These are phyloP conservation scores for Gymnosoma rotundatum DNA, from an alignment of 2,888 invertebrate species.

Conservation along the genomic window DNA sequence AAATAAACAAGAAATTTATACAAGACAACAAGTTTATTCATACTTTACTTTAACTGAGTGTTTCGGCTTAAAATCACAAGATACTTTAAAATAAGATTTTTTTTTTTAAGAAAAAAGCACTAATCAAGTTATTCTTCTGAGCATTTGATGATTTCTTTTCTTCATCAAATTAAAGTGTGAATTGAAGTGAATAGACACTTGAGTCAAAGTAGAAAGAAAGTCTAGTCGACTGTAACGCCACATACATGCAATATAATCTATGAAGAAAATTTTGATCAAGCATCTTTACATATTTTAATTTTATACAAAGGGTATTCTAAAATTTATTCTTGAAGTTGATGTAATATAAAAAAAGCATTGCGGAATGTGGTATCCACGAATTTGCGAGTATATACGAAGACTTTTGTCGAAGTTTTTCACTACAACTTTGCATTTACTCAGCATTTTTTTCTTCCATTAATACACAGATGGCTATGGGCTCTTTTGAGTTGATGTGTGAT, in stretches of 20 bases:
- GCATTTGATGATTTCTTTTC: slow-evolving; percentile 47
- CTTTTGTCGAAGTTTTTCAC: too few relatives aligned
- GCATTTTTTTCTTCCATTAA: too few relatives aligned
- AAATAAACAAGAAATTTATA: slow-evolving; percentile 52
- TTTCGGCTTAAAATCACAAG: slow-evolving; percentile 18
- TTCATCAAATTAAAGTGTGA: slow-evolving; percentile 58
- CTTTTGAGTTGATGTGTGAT: too few relatives aligned
- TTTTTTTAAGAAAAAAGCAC: background rate
- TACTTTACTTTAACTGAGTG: slow-evolving; percentile 1
- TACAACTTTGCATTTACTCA: too few relatives aligned
- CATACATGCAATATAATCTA: background rate
- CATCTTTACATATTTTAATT: too few relatives aligned
- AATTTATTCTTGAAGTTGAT: too few relatives aligned
- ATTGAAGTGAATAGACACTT: slow-evolving; percentile 10
- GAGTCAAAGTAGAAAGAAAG: background rate
- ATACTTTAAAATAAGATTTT: slow-evolving; percentile 15
- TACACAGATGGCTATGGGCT: too few relatives aligned
- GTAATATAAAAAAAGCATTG: too few relatives aligned
- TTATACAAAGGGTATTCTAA: too few relatives aligned
- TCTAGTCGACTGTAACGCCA: background rate
- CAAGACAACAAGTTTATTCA: slow-evolving; percentile 46
- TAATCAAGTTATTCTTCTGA: slow-evolving; percentile 40
- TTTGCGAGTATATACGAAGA: too few relatives aligned
- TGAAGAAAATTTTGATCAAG: too few relatives aligned
- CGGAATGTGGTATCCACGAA: too few relatives aligned